Conservation (phyloP, 2,113 vertebrate species). For the Tricholaema leucomelas region DNA sequence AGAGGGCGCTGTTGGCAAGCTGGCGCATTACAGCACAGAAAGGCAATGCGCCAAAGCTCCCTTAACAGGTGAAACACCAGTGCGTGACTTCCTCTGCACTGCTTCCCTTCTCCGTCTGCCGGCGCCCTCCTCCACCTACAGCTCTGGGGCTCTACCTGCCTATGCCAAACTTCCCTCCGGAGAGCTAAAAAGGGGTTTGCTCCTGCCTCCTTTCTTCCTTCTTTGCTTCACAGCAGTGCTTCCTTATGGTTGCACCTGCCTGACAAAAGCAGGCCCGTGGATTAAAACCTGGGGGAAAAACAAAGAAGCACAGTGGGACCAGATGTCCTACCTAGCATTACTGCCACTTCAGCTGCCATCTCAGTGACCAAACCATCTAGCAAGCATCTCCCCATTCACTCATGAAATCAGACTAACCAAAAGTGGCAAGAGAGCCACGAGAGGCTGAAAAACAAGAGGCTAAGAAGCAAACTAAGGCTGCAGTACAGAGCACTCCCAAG, state of each 20-base stretch:
- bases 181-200: not conserved
- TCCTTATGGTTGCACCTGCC: not conserved
- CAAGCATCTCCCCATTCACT: not conserved
- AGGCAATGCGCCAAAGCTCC: not conserved
- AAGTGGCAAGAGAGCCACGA: not conserved
- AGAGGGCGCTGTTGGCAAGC: constrained; percentile 13
- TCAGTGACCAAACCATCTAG: not conserved
- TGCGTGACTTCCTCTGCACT: not conserved
- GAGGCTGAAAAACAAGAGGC: not conserved
- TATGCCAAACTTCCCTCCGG: not conserved
- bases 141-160: not conserved
- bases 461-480: not conserved
- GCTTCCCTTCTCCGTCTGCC: not conserved
- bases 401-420: not conserved
- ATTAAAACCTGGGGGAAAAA: fast-evolving
- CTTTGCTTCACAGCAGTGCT: not conserved
- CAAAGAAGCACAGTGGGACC: not conserved
- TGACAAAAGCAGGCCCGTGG: not conserved
- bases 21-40: not conserved
- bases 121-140: not conserved
- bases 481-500: not conserved
- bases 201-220: not conserved
- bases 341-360: not conserved
- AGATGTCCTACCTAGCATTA: not conserved
- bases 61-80: not conserved